A percentile compares a stretch with the other conserved stretches of the same genome.
These are phyloP conservation scores for Solea senegalensis DNA, from an alignment of 2,113 vertebrate genomes.

Conservation along the genomic window DNA sequence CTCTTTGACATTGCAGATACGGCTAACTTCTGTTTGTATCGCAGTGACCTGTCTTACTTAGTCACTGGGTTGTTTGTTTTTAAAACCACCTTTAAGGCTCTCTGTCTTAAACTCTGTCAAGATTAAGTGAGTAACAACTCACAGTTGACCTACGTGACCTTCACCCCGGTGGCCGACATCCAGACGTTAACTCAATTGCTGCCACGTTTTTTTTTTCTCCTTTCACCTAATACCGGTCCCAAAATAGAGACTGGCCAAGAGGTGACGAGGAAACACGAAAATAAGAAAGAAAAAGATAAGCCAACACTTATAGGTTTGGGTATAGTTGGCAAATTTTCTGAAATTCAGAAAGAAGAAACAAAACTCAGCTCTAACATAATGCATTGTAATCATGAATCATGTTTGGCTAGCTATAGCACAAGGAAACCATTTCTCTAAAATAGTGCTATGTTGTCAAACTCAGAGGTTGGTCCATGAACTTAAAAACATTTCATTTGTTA, in stretches of 20 bases:
- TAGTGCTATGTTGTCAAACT: too few relatives aligned
- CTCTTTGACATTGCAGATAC: constrained; percentile 17
- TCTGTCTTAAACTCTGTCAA: constrained; percentile 53
- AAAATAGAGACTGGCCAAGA: background rate
- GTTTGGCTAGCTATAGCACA: too few relatives aligned
- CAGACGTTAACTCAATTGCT: constrained; percentile 51
- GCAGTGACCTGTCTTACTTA: constrained; percentile 30
- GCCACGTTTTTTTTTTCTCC: constrained; percentile 31
- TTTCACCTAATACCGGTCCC: constrained; percentile 3
- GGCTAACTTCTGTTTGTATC: background rate
- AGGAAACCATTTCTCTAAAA: too few relatives aligned
- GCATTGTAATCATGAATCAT: too few relatives aligned
- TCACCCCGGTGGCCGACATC: constrained; percentile 45
- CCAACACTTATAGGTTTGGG: too few relatives aligned
- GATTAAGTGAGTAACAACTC: constrained; percentile 71
- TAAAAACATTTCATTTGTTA: too few relatives aligned
- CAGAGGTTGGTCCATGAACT: too few relatives aligned
- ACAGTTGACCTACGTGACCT: constrained; percentile 66
- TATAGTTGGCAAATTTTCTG: too few relatives aligned
- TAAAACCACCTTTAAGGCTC: constrained; percentile 45
- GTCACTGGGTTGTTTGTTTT: constrained; percentile 55
- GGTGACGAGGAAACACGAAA: background rate
- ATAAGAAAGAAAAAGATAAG: background rate
- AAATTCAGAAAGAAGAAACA: too few relatives aligned
- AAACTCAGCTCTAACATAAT: too few relatives aligned